A percentile compares a stretch with the other conserved stretches of the same genome.
Evolutionary conservation across 1,140 invertebrate genomes (phyloP).

Genomic region (Drosophila pectinifera): DNA sequence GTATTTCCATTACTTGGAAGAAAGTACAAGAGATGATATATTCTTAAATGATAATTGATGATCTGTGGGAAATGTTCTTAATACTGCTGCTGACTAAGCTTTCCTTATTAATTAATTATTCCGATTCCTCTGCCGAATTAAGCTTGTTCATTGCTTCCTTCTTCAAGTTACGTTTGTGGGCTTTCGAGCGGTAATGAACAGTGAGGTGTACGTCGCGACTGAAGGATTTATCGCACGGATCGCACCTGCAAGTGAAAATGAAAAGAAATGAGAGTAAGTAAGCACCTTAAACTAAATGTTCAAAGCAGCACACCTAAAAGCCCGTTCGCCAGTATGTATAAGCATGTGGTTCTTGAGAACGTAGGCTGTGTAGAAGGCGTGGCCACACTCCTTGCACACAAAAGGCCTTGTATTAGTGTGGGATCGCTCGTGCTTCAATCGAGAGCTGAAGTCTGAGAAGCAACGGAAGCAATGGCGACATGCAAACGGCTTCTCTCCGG

Average conservation of each 20-base stretch:
- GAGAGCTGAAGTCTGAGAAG: constrained; percentile 56
- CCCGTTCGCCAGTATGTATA: constrained; percentile 58
- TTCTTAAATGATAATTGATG: no score
- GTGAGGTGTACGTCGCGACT: constrained; percentile 51
- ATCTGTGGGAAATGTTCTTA: no score
- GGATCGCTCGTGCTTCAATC: constrained; percentile 81
- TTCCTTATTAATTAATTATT: no score
- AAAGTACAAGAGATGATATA: neutral
- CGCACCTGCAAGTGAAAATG: constrained; percentile 39
- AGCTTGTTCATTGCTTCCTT: constrained; percentile 14
- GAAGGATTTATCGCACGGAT: constrained; percentile 57
- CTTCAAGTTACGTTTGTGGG: constrained; percentile 52
- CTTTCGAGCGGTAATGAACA: constrained; percentile 61
- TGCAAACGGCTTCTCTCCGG: constrained; percentile 51
- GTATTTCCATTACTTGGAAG: neutral
- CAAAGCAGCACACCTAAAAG: constrained; percentile 43
- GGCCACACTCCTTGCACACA: constrained; percentile 86
- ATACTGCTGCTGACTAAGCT: no score
- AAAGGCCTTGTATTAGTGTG: constrained; percentile 87
- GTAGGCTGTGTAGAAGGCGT: constrained; percentile 86
- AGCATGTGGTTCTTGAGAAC: constrained; percentile 71
- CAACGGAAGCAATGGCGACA: constrained; percentile 63
- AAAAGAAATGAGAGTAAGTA: neutral
- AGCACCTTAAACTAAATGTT: no score
- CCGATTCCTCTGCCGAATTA: neutral